These are phyloP conservation scores for Chironomus tepperi DNA, from an alignment of 1,140 invertebrate species.

Conservation along the genomic window DNA sequence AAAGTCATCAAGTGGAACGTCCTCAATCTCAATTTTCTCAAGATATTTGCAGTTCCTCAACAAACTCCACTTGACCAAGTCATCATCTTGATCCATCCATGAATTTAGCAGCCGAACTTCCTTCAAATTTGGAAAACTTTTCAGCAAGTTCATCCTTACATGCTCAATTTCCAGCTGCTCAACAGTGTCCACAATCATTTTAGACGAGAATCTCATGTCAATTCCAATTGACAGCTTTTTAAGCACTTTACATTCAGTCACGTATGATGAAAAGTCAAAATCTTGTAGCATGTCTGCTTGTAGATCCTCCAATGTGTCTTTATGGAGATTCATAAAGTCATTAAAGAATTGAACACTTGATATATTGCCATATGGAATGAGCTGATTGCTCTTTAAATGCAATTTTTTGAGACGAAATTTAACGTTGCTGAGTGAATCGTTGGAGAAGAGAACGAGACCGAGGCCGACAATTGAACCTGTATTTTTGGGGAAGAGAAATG, in stretches of 20 bases:
- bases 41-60: not conserved
- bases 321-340: not conserved
- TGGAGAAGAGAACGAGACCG: not conserved
- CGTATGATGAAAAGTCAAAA: not conserved
- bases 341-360: not conserved
- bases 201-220: not conserved
- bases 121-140: not conserved
- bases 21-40: not conserved
- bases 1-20: not conserved
- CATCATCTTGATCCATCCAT: not conserved
- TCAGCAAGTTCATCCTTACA: not conserved
- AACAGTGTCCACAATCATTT: not conserved
- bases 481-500: not conserved
- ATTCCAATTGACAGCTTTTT: not conserved
- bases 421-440: not conserved
- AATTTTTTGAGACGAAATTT: not conserved
- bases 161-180: not conserved
- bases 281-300: not conserved
- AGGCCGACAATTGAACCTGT: not conserved
- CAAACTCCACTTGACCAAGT: not conserved
- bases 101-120: not conserved
- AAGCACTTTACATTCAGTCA: not conserved
- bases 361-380: not conserved
- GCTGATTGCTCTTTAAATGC: not conserved
- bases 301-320: not conserved